These are phyloP conservation scores for Bufo gargarizans DNA, from an alignment of 2,113 vertebrate species.

Conservation along the genomic window DNA sequence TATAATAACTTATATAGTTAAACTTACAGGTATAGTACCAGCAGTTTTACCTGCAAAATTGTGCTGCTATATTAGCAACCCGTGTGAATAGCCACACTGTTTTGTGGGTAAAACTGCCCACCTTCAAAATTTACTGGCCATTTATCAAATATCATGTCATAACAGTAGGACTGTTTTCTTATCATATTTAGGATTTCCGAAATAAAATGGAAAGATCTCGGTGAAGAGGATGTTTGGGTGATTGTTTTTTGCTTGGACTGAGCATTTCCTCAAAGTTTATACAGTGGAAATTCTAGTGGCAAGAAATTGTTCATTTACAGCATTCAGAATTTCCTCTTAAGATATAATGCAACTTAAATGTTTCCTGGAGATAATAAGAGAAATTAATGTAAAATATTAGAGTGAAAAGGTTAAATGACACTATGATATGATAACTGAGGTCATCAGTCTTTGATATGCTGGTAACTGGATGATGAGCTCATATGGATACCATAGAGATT, in stretches of 20 bases:
- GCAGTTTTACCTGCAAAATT: no score
- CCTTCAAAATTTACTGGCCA: no score
- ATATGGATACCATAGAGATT: not conserved
- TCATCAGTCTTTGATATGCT: not conserved
- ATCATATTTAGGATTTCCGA: not conserved
- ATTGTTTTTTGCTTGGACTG: not conserved
- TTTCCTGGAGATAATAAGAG: not conserved
- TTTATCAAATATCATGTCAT: no score
- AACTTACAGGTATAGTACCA: no score
- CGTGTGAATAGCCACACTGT: no score
- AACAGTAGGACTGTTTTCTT: no score
- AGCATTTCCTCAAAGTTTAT: slow-evolving; percentile 31
- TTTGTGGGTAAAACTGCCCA: no score
- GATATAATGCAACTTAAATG: not conserved
- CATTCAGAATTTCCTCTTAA: slow-evolving; percentile 19
- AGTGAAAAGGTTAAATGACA: not conserved
- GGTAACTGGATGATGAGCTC: not conserved
- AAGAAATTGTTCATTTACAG: slow-evolving; percentile 16
- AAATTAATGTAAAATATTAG: not conserved
- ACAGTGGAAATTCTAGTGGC: slow-evolving; percentile 46
- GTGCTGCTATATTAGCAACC: no score
- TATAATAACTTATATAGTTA: no score
- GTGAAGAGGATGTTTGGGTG: not conserved
- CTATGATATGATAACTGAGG: not conserved
- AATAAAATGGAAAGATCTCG: not conserved